Conservation (phyloP, 2,888 invertebrate species). For the Catocala sponsa region DNA sequence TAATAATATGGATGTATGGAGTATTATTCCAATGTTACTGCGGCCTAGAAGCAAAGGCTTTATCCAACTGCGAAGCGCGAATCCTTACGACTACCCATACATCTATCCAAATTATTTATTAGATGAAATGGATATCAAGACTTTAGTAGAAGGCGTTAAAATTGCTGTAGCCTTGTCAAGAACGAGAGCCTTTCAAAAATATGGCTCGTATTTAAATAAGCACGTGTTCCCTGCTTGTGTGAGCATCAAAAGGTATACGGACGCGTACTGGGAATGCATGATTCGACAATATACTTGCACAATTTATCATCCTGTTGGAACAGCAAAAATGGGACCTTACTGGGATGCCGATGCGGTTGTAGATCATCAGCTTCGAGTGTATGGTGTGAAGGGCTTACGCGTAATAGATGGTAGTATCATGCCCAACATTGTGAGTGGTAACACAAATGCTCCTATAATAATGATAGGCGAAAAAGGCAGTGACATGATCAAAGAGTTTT, state of each 20-base stretch:
- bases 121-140: slow-evolving; percentile 93
- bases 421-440: slow-evolving; percentile 95
- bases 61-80: slow-evolving; percentile 93
- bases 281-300: slow-evolving; percentile 94
- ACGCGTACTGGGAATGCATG: slow-evolving; percentile 96
- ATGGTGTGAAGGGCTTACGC: slow-evolving; percentile 93
- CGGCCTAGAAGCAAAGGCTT: slow-evolving; percentile 95
- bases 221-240: slow-evolving; percentile 93
- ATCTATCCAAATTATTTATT: slow-evolving; percentile 97
- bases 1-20: slow-evolving; percentile 93
- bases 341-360: slow-evolving; percentile 95
- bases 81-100: slow-evolving; percentile 95
- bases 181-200: slow-evolving; percentile 92
- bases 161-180: slow-evolving; percentile 93
- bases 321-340: slow-evolving; percentile 96
- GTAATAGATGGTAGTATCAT: slow-evolving; percentile 96
- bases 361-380: slow-evolving; percentile 93
- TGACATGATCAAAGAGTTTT: slow-evolving; percentile 95
- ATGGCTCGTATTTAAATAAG: slow-evolving; percentile 91
- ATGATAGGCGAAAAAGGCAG: slow-evolving; percentile 97
- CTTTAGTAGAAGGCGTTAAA: slow-evolving; percentile 95
- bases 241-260: slow-evolving; percentile 90
- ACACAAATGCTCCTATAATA: slow-evolving; percentile 95
- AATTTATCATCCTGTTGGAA: slow-evolving; percentile 95
- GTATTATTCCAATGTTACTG: slow-evolving; percentile 94